phyloP scores from a whole-genome alignment of 2,113 vertebrate species.

The Pseudolaguvia tuberculata region DNA sequence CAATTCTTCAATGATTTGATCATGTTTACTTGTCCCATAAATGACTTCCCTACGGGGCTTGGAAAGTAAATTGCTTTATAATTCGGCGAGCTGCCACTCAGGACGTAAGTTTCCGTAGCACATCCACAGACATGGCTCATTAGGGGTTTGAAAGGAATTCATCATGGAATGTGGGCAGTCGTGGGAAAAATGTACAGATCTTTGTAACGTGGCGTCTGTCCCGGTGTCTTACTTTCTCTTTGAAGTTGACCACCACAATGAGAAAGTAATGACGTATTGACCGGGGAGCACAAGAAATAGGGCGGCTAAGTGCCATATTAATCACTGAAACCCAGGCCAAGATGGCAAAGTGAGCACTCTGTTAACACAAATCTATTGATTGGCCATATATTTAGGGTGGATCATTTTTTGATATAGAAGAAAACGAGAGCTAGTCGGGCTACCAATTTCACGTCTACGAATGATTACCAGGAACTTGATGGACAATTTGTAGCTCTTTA shows the following conservation, averaged over 20 bases:
- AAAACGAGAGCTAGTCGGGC: slow-evolving; percentile 34
- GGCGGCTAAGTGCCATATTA: slow-evolving; percentile 49
- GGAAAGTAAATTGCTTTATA: slow-evolving; percentile 26
- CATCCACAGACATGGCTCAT: slow-evolving; percentile 40
- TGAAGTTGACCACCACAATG: slow-evolving; percentile 29
- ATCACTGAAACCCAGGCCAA: slow-evolving; percentile 48
- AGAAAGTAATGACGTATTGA: slow-evolving; percentile 51
- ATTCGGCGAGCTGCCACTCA: slow-evolving; percentile 21
- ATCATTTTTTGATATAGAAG: slow-evolving; percentile 62
- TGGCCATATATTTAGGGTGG: slow-evolving; percentile 45
- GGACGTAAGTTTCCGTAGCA: not conserved
- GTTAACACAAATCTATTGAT: slow-evolving; percentile 55
- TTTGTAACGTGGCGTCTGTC: slow-evolving; percentile 29
- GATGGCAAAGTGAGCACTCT: slow-evolving; percentile 42
- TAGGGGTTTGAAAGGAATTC: slow-evolving; percentile 47
- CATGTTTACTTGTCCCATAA: slow-evolving; percentile 31
- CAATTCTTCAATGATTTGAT: slow-evolving; percentile 31
- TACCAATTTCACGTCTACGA: not conserved
- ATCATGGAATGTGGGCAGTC: slow-evolving; percentile 28
- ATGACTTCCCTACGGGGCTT: not conserved
- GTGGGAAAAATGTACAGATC: slow-evolving; percentile 45
- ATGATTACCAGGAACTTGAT: not conserved
- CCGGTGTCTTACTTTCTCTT: slow-evolving; percentile 23
- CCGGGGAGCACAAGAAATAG: slow-evolving; percentile 29
- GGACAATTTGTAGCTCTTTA: not conserved